Evolutionary conservation across 1,140 invertebrate species (phyloP), one percentile per base, ranked within the genome.

Genomic region (Pseudobourletiella spinata): DNA sequence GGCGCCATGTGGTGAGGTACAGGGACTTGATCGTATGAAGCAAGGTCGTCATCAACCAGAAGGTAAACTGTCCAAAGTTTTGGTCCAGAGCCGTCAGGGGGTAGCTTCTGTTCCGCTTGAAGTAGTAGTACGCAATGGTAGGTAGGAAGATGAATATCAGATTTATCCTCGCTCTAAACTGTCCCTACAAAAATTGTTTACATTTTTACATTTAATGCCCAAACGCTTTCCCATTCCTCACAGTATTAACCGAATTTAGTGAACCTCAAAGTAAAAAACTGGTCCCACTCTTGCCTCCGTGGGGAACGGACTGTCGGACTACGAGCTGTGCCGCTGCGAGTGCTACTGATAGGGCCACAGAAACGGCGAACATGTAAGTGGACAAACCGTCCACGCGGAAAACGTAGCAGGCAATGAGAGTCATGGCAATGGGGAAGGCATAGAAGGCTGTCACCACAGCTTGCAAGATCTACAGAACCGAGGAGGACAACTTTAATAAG

Each of bases 341-440:
- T 14, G 26, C 28, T 18, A 55, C 18, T 8, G 52, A 32, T 16
- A 22, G 8, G 3, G 29, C 29, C 3, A 55, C 2, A 55, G 28
- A 55, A 6, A 55, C 28, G 22, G 28, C 39, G 22, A 55, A 39
- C 29, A 55, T 35, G 52, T 55, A 55, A 8, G 52, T 35, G 3
- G 52, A 32, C 2, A 6, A 15, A 2, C 8, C 52, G n/a, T 55
- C 52, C 18, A 55, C 52, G 8, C 26, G 22, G 29, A 55, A 55
- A 14, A 32, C 3, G 29, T 55, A 24, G 22, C 52, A 55, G 22
- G 52, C 52, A 3, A 32, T 18, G 4, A 55, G 52, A 20, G 29
- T 32, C 52, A 55, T 55, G 26, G 22, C 2, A 16, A 55, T 11
- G 25, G 52, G 52, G 4, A 55, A 35, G 52, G 29, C 30, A 26